These are phyloP conservation scores for Polydrusus tereticollis DNA, from an alignment of 2,888 invertebrate genomes.

Conservation along the genomic window DNA sequence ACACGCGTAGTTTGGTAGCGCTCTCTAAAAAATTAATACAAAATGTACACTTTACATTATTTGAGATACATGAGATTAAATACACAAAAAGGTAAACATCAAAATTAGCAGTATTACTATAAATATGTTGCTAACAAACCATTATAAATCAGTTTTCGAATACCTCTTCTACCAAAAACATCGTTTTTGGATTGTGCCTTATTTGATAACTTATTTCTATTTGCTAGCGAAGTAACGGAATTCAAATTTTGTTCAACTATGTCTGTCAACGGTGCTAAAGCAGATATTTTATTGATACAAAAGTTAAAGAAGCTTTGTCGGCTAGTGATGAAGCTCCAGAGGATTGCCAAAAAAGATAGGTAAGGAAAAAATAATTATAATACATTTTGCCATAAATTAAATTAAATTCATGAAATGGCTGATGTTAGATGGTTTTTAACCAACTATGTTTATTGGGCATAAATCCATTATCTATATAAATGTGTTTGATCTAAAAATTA, in stretches of 20 bases:
- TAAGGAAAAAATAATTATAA: conserved; percentile 8
- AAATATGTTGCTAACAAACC: conserved; percentile 9
- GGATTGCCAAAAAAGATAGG: conserved; percentile 31
- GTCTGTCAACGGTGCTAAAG: conserved; percentile 7
- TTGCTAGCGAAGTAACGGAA: not conserved
- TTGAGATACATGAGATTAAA: conserved; percentile 9
- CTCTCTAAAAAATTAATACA: not conserved
- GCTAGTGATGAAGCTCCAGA: conserved; percentile 33
- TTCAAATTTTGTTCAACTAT: not conserved
- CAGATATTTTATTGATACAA: conserved; percentile 33
- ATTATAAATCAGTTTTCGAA: not conserved
- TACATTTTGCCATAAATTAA: no score
- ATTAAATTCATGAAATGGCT: no score
- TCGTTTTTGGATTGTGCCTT: not conserved
- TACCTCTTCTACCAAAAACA: not conserved
- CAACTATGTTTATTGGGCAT: no score
- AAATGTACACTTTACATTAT: not conserved
- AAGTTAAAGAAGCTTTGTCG: conserved; percentile 40
- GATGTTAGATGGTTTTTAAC: no score
- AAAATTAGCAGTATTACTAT: conserved; percentile 27
- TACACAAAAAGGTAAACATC: conserved; percentile 26
- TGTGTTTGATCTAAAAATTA: no score
- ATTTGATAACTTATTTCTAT: not conserved
- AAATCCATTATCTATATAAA: no score
- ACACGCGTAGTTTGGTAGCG: not conserved